These are phyloP conservation scores for Andrena chrysosceles DNA, from an alignment of 2,888 invertebrate genomes.

Conservation along the genomic window DNA sequence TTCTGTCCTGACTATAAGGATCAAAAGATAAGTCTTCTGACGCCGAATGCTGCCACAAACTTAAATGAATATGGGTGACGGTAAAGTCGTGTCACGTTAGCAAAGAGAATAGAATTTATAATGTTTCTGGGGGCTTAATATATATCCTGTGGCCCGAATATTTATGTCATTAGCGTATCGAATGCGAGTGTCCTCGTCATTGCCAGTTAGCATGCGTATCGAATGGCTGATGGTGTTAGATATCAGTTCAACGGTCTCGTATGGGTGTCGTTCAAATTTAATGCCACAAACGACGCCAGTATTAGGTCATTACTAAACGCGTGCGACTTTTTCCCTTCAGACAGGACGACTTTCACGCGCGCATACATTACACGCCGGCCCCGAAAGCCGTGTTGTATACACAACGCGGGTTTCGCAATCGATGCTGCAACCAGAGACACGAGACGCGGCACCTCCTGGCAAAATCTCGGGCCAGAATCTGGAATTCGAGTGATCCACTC, in stretches of 20 bases:
- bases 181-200: constrained; percentile 32
- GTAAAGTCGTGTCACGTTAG: too few species aligned
- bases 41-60: too few species aligned
- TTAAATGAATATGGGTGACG: too few species aligned
- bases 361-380: constrained; percentile 52
- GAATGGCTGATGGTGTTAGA: constrained; percentile 32
- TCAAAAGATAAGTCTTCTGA: too few species aligned
- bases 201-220: constrained; percentile 28
- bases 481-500: not conserved
- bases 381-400: constrained; percentile 41
- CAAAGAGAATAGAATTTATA: not conserved
- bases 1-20: too few species aligned
- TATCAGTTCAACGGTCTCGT: constrained; percentile 20
- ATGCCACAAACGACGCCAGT: constrained; percentile 28
- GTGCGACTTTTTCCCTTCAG: constrained; percentile 19
- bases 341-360: constrained; percentile 49
- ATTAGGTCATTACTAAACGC: constrained; percentile 64
- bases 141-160: not conserved
- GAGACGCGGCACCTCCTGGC: not conserved
- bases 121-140: not conserved
- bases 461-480: not conserved
- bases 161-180: not conserved
- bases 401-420: constrained; percentile 45
- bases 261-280: constrained; percentile 54
- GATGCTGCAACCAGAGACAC: constrained; percentile 26